Evolutionary conservation across 1,140 invertebrate genomes (phyloP).

Genomic region (Drosophila nigromelanica): DNA sequence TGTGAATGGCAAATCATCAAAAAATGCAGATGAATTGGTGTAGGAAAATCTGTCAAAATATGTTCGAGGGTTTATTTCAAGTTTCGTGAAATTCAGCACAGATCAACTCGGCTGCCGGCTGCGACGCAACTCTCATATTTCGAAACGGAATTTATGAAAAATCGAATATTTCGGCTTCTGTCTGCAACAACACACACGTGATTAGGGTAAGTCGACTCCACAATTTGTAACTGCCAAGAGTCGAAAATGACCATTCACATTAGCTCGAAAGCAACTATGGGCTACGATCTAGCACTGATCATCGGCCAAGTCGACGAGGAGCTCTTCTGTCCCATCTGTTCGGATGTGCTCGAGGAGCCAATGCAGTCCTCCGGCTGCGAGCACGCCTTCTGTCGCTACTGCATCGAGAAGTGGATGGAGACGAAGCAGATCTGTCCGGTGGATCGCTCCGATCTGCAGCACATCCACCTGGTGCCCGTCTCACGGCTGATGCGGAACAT

Average conservation of each 20-base stretch:
- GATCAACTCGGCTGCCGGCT: constrained; percentile 13
- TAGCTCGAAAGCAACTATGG: constrained; percentile 41
- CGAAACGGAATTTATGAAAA: constrained; percentile 56
- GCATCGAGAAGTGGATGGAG: constrained; percentile 62
- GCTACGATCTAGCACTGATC: constrained; percentile 53
- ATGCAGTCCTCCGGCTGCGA: constrained; percentile 57
- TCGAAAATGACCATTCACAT: neutral
- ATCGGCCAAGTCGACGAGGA: constrained; percentile 64
- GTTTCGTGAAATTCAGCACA: neutral
- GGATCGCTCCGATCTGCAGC: constrained; percentile 45
- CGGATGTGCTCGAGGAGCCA: constrained; percentile 61
- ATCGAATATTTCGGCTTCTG: constrained; percentile 27
- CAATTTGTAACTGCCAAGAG: neutral
- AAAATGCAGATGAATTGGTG: too few species aligned
- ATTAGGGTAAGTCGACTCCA: neutral
- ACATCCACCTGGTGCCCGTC: constrained; percentile 33
- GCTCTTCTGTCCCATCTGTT: constrained; percentile 61
- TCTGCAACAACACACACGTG: constrained; percentile 18
- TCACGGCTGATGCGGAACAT: constrained; percentile 69
- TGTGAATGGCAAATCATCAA: too few species aligned
- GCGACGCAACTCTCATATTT: constrained; percentile 39
- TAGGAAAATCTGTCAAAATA: neutral
- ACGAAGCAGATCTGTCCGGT: constrained; percentile 63
- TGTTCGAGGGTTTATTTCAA: neutral
- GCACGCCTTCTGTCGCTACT: constrained; percentile 58